phyloP scores from a whole-genome alignment of 2,113 vertebrate genomes.

The Burhinus oedicnemus region DNA sequence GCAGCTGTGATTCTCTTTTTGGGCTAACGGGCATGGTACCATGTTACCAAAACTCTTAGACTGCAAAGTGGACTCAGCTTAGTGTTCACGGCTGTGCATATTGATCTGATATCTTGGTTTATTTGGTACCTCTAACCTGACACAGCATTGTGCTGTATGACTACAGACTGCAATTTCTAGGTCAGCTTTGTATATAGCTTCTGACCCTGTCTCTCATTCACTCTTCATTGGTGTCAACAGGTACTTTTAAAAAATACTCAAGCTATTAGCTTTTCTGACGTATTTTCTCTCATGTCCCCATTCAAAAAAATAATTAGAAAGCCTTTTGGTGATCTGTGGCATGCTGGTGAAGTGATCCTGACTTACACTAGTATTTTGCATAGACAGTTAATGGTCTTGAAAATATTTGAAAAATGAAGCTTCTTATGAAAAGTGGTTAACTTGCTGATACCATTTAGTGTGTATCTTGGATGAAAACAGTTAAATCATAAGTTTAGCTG shows the following conservation, averaged over 20 bases:
- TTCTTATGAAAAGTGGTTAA: neutral
- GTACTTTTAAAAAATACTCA: neutral
- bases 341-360: neutral
- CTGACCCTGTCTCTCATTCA: neutral
- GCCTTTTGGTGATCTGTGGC: neutral
- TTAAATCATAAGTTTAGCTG: neutral
- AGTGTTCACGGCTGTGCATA: neutral
- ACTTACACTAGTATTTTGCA: neutral
- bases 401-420: neutral
- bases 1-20: neutral
- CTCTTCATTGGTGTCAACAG: neutral
- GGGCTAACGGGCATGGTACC: neutral
- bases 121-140: neutral
- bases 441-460: neutral
- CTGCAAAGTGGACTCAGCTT: neutral
- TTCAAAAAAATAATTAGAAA: neutral
- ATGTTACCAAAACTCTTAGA: neutral
- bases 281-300: neutral
- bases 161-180: neutral
- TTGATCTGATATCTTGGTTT: neutral
- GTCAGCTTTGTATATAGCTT: neutral
- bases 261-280: neutral
- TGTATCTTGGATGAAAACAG: neutral
- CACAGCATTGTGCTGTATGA: neutral
- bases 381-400: neutral